These are phyloP conservation scores for Drosophila atroscutellata DNA, from an alignment of 2,888 invertebrate genomes.

Conservation along the genomic window DNA sequence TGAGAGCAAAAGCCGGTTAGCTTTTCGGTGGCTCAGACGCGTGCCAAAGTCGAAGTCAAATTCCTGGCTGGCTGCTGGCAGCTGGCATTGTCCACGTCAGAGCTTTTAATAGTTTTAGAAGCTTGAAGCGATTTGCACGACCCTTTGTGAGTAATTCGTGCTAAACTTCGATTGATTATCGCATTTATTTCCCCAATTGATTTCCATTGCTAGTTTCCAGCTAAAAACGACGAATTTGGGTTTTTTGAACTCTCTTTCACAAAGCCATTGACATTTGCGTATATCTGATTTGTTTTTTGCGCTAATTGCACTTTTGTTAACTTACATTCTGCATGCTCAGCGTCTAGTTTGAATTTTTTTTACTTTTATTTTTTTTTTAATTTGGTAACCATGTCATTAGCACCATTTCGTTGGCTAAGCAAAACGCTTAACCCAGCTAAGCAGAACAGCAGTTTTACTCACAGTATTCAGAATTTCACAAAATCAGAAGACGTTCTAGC, in stretches of 20 bases:
- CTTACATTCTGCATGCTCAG: conserved; percentile 51
- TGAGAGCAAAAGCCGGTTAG: conserved; percentile 65
- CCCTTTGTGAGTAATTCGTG: conserved; percentile 40
- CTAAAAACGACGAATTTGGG: conserved; percentile 58
- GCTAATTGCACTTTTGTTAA: conserved; percentile 36
- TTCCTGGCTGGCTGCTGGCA: conserved; percentile 11
- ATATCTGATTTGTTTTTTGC: conserved; percentile 8
- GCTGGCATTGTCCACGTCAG: background rate
- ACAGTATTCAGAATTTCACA: conserved; percentile 7
- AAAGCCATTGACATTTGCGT: conserved; percentile 65
- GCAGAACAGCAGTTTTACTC: conserved; percentile 16
- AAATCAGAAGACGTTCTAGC: conserved; percentile 1
- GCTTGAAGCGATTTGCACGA: conserved; percentile 3
- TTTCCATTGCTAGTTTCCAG: conserved; percentile 18
- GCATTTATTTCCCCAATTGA: conserved; percentile 9
- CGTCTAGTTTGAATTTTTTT: conserved; percentile 20
- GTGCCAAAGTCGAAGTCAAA: conserved; percentile 54
- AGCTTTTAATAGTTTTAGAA: conserved; percentile 10
- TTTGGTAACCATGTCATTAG: conserved; percentile 43
- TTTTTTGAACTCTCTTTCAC: conserved; percentile 51
- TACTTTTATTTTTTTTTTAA: conserved; percentile 18
- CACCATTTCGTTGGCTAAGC: conserved; percentile 20
- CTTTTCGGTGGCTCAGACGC: conserved; percentile 46
- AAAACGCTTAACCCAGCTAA: conserved; percentile 9
- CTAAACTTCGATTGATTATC: conserved; percentile 42